phyloP scores from a whole-genome alignment of 2,888 invertebrate species.

The Athripsodes cinereus region DNA sequence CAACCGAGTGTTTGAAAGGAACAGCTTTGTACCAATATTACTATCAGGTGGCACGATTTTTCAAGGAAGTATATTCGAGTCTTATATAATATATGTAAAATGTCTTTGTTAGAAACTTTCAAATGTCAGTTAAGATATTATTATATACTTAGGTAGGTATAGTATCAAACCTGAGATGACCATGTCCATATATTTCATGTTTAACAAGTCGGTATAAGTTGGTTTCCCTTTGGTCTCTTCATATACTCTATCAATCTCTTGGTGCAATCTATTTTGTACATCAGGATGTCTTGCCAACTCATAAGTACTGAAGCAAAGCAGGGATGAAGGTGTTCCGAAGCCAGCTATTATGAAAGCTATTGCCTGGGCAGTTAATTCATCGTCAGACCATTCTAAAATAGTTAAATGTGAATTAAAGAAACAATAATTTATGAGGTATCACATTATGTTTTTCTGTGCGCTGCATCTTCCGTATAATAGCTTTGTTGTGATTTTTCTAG shows the following conservation, averaged over 20 bases:
- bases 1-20: too few relatives aligned
- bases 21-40: too few relatives aligned
- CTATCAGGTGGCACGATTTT: too few relatives aligned
- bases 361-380: constrained; percentile 41
- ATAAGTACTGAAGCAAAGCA: constrained; percentile 38
- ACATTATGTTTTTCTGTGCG: too few relatives aligned
- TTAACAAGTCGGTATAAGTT: constrained; percentile 39
- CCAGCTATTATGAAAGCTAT: constrained; percentile 46
- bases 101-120: too few relatives aligned
- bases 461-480: too few relatives aligned
- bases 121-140: too few relatives aligned
- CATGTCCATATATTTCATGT: constrained; percentile 46
- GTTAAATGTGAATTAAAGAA: too few relatives aligned
- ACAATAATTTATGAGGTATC: not conserved
- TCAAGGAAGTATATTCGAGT: too few relatives aligned
- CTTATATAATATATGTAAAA: too few relatives aligned
- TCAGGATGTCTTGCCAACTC: constrained; percentile 41
- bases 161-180: constrained; percentile 32
- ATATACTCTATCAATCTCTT: constrained; percentile 31
- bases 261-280: constrained; percentile 39
- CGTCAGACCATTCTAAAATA: constrained; percentile 39
- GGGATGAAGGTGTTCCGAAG: constrained; percentile 41
- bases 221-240: constrained; percentile 31
- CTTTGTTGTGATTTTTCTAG: too few relatives aligned
- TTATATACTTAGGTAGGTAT: too few relatives aligned